Base-by-base conservation (phyloP, 2,113 vertebrate genomes). In the Centrocercus urophasianus region DNA sequence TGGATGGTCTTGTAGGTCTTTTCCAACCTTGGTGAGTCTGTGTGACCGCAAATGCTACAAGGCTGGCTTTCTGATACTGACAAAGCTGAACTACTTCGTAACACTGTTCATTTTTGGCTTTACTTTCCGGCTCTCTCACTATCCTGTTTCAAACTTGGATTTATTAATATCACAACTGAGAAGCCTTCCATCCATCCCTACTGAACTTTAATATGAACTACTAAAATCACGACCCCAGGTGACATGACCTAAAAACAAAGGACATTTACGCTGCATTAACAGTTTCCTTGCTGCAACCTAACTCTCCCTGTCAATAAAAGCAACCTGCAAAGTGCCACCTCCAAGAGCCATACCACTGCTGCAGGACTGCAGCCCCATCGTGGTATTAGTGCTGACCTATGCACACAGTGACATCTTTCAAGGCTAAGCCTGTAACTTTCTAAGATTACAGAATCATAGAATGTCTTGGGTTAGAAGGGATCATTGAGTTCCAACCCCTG, bases 311-410 rank as follows among this genome's bases (percentile, higher is more conserved):
- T 7, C 75, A 57, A 30, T 17, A 71, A 64, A 77, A 45, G 13
- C 77, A 14, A 34, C 6, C 10, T 34, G 22, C 14, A 45, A 54
- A 87, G 52, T 1, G 17, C 13, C 1, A 1, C 48, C 69, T 28
- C 11, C 13, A 5, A 1, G 17, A 87, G 36, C 40, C 3, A 28
- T 6, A 67, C 2, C 28, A 40, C 11, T n/a, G 21, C 25, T 6
- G 6, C 8, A 74, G 30, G n/a, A 10, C 13, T 17, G 7, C 1
- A 52, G 34, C 16, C 5, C 0, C 30, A 59, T 6, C 76, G 12
- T 7, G 61, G 74, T 8, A 70, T 3, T 47, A 24, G 40, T 2
- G 36, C 7, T 76, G 63, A 13, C 2, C 2, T 8, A 27, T 1
- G 4, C 13, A 15, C 67, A n/a, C 72, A n/a, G n/a, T 50, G 42